Conservation (phyloP, 2,888 invertebrate species). For the Troglohyphantes excavatus region DNA sequence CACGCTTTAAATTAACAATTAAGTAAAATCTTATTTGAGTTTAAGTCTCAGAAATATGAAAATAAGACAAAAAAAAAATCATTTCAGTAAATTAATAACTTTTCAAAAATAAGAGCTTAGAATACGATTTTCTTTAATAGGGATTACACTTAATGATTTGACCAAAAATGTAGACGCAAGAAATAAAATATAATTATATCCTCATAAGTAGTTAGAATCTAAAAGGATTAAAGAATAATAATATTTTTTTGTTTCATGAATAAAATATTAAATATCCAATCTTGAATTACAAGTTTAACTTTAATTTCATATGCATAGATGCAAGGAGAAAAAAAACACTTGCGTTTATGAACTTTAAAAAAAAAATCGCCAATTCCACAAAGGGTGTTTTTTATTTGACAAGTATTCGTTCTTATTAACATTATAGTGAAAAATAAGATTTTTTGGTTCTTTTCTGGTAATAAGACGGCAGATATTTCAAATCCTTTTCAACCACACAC, state of each 20-base stretch:
- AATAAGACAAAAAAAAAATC: no score
- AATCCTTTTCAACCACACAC: conserved; percentile 34
- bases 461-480: conserved; percentile 45
- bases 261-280: conserved; percentile 33
- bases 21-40: no score
- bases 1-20: no score
- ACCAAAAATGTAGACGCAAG: background rate
- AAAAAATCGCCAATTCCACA: conserved; percentile 24
- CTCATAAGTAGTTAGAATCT: conserved; percentile 18
- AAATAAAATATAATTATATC: conserved; percentile 30
- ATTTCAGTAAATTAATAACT: no score
- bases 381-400: background rate
- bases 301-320: conserved; percentile 25
- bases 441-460: conserved; percentile 20
- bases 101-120: background rate
- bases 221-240: background rate
- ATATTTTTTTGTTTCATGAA: background rate
- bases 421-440: conserved; percentile 48
- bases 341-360: background rate
- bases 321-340: background rate
- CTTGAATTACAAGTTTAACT: conserved; percentile 11
- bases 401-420: conserved; percentile 55
- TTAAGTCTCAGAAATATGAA: no score
- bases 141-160: background rate
- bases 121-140: background rate